Conservation (phyloP, 2,113 vertebrate genomes). For the Smithornis capensis region DNA sequence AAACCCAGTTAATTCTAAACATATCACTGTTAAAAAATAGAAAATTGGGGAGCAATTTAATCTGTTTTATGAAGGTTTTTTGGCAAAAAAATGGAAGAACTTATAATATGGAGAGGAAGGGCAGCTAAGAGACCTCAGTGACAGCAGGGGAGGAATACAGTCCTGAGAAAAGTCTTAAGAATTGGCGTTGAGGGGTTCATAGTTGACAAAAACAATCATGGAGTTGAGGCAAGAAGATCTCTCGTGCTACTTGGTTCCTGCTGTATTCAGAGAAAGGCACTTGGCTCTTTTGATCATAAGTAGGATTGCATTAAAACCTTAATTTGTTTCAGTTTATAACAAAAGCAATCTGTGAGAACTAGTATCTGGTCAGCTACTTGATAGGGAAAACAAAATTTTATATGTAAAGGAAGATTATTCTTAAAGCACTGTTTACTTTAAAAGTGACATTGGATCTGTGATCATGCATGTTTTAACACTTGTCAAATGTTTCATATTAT, state of each 20-base stretch:
- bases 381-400: neutral
- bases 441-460: neutral
- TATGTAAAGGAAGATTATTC: neutral
- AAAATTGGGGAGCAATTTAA: neutral
- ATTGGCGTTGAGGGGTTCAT: neutral
- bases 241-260: neutral
- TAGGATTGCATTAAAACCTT: neutral
- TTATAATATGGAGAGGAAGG: neutral
- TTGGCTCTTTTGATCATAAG: neutral
- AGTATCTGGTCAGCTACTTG: neutral
- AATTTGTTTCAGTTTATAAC: neutral
- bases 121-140: neutral
- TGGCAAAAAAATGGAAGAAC: neutral
- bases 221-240: neutral
- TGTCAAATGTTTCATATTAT: neutral
- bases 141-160: neutral
- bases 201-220: neutral
- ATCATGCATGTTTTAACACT: neutral
- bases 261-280: neutral
- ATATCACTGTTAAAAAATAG: rapidly evolving
- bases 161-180: neutral
- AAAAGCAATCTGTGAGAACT: neutral
- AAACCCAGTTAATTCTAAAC: neutral
- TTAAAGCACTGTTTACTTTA: neutral
- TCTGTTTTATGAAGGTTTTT: neutral